phyloP scores from a whole-genome alignment of 2,888 invertebrate genomes.

The Cheilosia pagana region DNA sequence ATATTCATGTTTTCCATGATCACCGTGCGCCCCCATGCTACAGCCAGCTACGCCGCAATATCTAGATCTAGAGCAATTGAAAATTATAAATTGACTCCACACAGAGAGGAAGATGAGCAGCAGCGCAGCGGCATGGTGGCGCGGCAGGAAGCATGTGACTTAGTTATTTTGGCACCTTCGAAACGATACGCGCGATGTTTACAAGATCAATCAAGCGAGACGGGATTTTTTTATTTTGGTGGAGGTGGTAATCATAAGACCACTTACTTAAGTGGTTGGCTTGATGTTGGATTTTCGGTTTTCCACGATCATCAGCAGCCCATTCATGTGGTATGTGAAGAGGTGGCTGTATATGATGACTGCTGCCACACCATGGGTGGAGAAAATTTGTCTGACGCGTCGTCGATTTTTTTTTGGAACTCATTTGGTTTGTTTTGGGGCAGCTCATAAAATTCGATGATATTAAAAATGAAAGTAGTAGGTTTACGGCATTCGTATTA shows the following conservation, averaged over 20 bases:
- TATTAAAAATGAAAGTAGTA: slow-evolving; percentile 56
- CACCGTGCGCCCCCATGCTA: not conserved
- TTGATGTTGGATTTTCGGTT: slow-evolving; percentile 35
- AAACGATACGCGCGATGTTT: slow-evolving; percentile 66
- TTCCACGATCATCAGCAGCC: slow-evolving; percentile 11
- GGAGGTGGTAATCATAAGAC: slow-evolving; percentile 58
- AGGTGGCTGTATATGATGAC: not conserved
- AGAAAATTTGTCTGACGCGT: slow-evolving; percentile 25
- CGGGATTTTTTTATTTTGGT: slow-evolving; percentile 57
- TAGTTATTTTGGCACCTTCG: slow-evolving; percentile 76
- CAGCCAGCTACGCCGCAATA: not conserved
- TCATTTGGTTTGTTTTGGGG: slow-evolving; percentile 50
- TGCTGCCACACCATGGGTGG: slow-evolving; percentile 14
- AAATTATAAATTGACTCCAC: slow-evolving; percentile 70
- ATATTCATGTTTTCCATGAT: slow-evolving; percentile 46
- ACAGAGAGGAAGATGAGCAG: slow-evolving; percentile 52
- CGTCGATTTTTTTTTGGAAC: slow-evolving; percentile 26
- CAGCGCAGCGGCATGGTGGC: slow-evolving; percentile 66
- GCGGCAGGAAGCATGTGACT: slow-evolving; percentile 76
- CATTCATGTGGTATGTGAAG: slow-evolving; percentile 1
- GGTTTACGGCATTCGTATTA: slow-evolving; percentile 48
- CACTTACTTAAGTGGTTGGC: slow-evolving; percentile 67
- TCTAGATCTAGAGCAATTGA: slow-evolving; percentile 46
- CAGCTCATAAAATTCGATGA: slow-evolving; percentile 58
- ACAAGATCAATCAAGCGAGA: slow-evolving; percentile 71